Percentiles rank a stretch among this genome's conserved stretches.
phyloP scores from a whole-genome alignment of 1,140 invertebrate species.

The Pygmarrhopalites habei region DNA sequence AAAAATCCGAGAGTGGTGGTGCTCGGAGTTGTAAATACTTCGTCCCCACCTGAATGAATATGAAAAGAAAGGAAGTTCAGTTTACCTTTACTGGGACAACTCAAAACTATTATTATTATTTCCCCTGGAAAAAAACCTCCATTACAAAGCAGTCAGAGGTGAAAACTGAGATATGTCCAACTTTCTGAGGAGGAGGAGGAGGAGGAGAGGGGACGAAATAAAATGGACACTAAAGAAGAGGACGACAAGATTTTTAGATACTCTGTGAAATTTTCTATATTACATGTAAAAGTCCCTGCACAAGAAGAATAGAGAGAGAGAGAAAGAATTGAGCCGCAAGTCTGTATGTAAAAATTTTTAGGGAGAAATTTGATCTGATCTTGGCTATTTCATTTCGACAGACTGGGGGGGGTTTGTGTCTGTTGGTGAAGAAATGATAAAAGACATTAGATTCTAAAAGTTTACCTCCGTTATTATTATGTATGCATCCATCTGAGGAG shows the following conservation, averaged over 20 bases:
- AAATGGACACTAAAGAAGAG: too few relatives aligned
- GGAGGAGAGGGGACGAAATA: too few relatives aligned
- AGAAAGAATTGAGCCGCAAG: background rate
- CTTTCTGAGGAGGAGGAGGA: too few relatives aligned
- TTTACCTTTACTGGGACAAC: background rate
- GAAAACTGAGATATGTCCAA: slow-evolving; percentile 6
- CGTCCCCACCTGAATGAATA: background rate
- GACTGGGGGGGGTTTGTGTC: too few relatives aligned
- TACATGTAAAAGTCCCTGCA: too few relatives aligned
- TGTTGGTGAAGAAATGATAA: background rate
- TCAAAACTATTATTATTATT: background rate
- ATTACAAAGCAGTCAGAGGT: background rate
- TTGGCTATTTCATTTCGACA: background rate
- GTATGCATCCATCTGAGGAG: too few relatives aligned
- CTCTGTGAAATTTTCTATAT: too few relatives aligned
- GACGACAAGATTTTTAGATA: too few relatives aligned
- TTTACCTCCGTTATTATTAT: too few relatives aligned
- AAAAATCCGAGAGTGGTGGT: background rate
- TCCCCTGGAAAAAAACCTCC: background rate
- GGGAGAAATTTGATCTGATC: slow-evolving; percentile 1
- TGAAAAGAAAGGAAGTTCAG: background rate
- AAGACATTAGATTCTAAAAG: too few relatives aligned
- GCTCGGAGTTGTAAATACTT: background rate
- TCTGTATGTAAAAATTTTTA: background rate
- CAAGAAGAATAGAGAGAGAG: too few relatives aligned